Evolutionary conservation across 1,140 invertebrate genomes (phyloP).

Genomic region (Gryon sp.): DNA sequence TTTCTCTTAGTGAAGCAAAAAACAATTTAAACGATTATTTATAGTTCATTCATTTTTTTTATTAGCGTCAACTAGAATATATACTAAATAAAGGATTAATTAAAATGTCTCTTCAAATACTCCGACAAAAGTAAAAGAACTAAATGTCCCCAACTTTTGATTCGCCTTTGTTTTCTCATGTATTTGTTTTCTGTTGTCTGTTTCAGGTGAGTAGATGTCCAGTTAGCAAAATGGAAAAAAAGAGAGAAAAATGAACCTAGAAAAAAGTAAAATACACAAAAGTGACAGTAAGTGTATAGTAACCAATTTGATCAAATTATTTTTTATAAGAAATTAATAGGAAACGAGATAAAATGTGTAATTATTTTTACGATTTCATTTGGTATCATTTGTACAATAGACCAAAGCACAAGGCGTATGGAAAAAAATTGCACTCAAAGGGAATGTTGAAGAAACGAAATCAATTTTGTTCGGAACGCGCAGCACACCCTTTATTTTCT

Average conservation of each 20-base stretch:
- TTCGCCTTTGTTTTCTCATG: conserved; percentile 13
- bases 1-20: too few species aligned
- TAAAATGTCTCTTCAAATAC: too few species aligned
- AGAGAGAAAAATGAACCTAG: not conserved
- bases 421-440: conserved; percentile 24
- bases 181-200: conserved; percentile 14
- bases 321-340: conserved; percentile 8
- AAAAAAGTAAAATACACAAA: too few species aligned
- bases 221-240: not conserved
- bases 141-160: conserved; percentile 2
- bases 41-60: too few species aligned
- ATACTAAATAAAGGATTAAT: too few species aligned
- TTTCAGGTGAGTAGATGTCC: conserved; percentile 32
- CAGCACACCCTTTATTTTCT: conserved; percentile 39
- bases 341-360: not conserved
- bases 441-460: conserved; percentile 32
- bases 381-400: conserved; percentile 18
- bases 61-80: too few species aligned
- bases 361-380: conserved; percentile 3
- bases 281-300: not conserved
- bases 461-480: conserved; percentile 33
- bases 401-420: not conserved
- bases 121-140: too few species aligned
- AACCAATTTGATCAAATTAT: conserved; percentile 27
- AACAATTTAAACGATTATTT: too few species aligned